Evolutionary conservation across 1,140 invertebrate species (phyloP), one percentile per base, ranked within the genome.

Genomic region (Acromyrmex charruanus): DNA sequence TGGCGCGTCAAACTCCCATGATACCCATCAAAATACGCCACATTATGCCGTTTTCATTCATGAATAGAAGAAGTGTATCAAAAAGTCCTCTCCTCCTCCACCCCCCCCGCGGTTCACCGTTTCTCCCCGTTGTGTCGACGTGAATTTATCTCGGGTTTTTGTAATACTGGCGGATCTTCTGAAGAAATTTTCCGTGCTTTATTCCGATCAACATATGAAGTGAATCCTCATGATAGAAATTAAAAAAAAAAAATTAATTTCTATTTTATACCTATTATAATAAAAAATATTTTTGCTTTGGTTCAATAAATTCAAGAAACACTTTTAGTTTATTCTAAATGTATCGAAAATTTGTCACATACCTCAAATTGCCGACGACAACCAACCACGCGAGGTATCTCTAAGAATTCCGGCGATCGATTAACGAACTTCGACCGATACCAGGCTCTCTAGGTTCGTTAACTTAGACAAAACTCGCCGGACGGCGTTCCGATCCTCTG

Each of bases 381-480:
- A 75, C 28, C 25, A 79, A 63, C 69, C 28, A 75, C 2, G 6
- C 39, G 14, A 74, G 69, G 18, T 51, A 84, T 61, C 69, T 35
- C 80, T 58, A 84, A 84, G 80, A 84, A 84, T 84, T 84, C 58
- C 28, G 58, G 28, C 58, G 28, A 84, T 84, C 69, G 80, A 84
- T 84, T 84, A 84, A 84, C 80, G 25, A 84, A 84, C 80, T 74
- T 84, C 25, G 21, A 31, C 58, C 55, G 55, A 74, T 84, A 61
- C 18, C 55, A 16, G 6, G 25, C 68, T 74, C 55, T 44, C 21
- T 5, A 28, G 44, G 53, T 75, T 84, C 55, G 80, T 84, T 84
- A 84, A 84, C 80, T 84, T 84, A 71, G 55, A 84, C 69, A 84
- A 84, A 84, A 84, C 69, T 84, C 80, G 14, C n/a, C 28, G 39